Base-by-base conservation (phyloP, 2,888 invertebrate species). In the Glaucopsyche alexis region DNA sequence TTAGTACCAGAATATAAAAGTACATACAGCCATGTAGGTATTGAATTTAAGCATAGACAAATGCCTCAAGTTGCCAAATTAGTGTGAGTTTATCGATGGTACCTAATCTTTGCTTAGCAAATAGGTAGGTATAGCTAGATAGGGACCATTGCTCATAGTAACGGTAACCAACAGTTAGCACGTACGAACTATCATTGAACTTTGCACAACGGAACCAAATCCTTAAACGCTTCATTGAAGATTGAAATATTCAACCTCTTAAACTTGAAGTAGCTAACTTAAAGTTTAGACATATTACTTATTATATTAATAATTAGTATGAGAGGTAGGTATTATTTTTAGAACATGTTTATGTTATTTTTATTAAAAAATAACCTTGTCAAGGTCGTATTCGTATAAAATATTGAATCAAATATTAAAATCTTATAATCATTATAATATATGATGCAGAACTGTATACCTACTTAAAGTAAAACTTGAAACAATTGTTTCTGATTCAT, bases 181-280 rank as follows among this genome's bases (percentile, higher is more conserved):
- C 69, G 69, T 69, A 19, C 69, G 49, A 47, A 11, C 40, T 69
- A 69, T 52, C 71, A 40, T 45, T 71, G 45, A 67, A 69, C 67
- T 73, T 73, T 70, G 69, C 69, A 73, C 69, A 73, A 60, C 73
- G 67, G 50, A 55, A 49, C 69, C 29, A 29, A 69, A 69, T 69
- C 69, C 47, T 47, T 49, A 16, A 13, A 13, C 67, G 16, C 7
- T 11, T 16, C 16, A 45, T 42, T 3, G 19, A 47, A 38, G 38
- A 65, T 55, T 11, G 16, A 55, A 19, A 19, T 55, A 55, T 55
- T 55, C 9, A 55, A 55, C 5, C 9, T 55, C 55, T 19, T 55
- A 8, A 55, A 55, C 9, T 11, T 19, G 16, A 19, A 16, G 16
- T 19, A 11, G 5, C 5, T 11, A 11, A 11, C 5, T 11, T 52